Conservation (phyloP, 2,797 vertebrate genomes). For the Amphiprion clarkii region DNA sequence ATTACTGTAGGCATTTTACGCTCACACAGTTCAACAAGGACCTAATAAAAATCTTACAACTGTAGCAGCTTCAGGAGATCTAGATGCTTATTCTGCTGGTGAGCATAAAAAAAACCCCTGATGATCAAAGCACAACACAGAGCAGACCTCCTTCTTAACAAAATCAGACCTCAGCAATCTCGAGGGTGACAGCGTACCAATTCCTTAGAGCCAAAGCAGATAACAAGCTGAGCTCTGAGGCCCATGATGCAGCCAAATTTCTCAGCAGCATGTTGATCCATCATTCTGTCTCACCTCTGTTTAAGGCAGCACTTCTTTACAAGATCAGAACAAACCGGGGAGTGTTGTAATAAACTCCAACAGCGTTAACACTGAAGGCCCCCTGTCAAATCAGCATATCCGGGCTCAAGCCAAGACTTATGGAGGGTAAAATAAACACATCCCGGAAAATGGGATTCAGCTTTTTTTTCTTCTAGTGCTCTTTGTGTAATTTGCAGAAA, state of each 20-base stretch:
- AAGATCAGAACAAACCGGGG: conserved; percentile 43
- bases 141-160: conserved; percentile 49
- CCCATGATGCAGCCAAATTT: conserved; percentile 48
- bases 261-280: conserved; percentile 48
- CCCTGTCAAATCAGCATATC: conserved; percentile 44
- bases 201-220: conserved; percentile 57
- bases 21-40: conserved; percentile 46
- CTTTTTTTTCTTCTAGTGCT: conserved; percentile 18
- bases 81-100: conserved; percentile 49
- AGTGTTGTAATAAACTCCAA: conserved; percentile 31
- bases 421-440: conserved; percentile 33
- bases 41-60: conserved; percentile 44
- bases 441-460: conserved; percentile 12
- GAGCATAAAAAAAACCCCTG: conserved; percentile 12
- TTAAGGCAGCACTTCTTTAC: conserved; percentile 47
- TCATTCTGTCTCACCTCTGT: conserved; percentile 58
- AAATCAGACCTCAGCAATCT: conserved; percentile 72
- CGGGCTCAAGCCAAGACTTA: conserved; percentile 16
- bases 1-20: conserved; percentile 35
- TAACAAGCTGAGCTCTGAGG: conserved; percentile 63
- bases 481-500: conserved; percentile 26
- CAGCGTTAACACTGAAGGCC: conserved; percentile 15
- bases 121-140: conserved; percentile 68
- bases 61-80: conserved; percentile 64
- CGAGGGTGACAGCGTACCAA: conserved; percentile 52